phyloP scores from a whole-genome alignment of 1,140 invertebrate genomes.

The Listronotus bonariensis region DNA sequence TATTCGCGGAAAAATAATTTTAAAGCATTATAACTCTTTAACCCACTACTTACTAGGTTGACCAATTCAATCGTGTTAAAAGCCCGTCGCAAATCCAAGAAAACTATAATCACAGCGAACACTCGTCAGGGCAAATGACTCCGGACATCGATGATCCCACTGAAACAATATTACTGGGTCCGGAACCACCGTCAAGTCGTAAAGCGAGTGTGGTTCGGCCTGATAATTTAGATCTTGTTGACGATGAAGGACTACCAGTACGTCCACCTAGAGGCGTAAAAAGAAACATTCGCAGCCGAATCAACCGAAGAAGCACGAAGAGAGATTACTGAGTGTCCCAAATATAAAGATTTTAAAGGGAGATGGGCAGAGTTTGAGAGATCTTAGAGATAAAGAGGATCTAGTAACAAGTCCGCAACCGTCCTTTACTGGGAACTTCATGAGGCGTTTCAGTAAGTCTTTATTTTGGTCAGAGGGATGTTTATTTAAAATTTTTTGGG shows the following conservation, averaged over 20 bases:
- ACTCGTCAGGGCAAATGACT: constrained; percentile 37
- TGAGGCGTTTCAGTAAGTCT: constrained; percentile 87
- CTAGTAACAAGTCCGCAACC: constrained; percentile 53
- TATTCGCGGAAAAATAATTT: too few species aligned
- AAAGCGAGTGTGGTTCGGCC: constrained; percentile 57
- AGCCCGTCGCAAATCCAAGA: constrained; percentile 16
- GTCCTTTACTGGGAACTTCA: constrained; percentile 72
- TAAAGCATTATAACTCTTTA: too few species aligned
- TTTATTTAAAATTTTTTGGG: constrained; percentile 15
- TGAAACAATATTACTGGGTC: constrained; percentile 38
- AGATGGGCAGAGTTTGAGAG: constrained; percentile 48
- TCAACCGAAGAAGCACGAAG: constrained; percentile 63
- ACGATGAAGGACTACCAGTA: constrained; percentile 63
- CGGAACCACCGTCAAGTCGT: constrained; percentile 28
- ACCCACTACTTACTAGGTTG: constrained; percentile 12
- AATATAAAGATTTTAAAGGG: constrained; percentile 69
- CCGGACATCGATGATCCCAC: constrained; percentile 37
- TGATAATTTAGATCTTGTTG: constrained; percentile 67
- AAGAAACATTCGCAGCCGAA: constrained; percentile 60
- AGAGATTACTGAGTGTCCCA: constrained; percentile 74
- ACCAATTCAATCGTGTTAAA: constrained; percentile 26
- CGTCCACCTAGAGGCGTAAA: constrained; percentile 63
- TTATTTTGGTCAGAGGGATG: constrained; percentile 44
- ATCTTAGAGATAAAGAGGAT: constrained; percentile 57
- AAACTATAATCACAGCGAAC: constrained; percentile 45